Conservation (phyloP, 2,113 vertebrate species). For the Sinocyclocheilus grahami region DNA sequence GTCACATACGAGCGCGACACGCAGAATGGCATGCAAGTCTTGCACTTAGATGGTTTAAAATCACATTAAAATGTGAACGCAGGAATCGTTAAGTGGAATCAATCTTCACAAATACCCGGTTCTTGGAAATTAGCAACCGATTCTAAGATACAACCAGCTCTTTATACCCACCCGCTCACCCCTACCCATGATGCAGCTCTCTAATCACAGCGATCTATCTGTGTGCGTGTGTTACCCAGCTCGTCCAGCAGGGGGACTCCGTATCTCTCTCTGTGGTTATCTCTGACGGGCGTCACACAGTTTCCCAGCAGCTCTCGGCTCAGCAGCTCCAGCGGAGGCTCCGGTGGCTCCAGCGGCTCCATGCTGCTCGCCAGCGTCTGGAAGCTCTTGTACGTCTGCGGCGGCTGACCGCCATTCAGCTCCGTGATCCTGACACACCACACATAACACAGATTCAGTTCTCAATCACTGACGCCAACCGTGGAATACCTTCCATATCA, state of each 20-base stretch:
- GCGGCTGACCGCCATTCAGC: slow-evolving; percentile 63
- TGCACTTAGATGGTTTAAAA: no score
- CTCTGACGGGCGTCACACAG: slow-evolving; percentile 56
- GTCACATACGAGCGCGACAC: no score
- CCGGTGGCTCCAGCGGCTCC: slow-evolving; percentile 59
- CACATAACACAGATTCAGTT: background rate
- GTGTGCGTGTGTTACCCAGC: slow-evolving; percentile 53
- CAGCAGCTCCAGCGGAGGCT: slow-evolving; percentile 53
- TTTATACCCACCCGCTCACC: no score
- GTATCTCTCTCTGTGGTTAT: slow-evolving; percentile 59
- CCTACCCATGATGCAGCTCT: no score
- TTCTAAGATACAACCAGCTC: no score
- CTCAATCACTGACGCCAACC: background rate
- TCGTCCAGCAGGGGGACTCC: slow-evolving; percentile 65
- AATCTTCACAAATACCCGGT: no score
- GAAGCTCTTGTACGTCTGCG: slow-evolving; percentile 57
- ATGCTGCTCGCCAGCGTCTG: slow-evolving; percentile 62
- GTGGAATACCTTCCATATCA: no score
- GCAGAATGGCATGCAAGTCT: no score
- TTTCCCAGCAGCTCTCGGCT: slow-evolving; percentile 48
- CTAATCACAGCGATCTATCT: no score
- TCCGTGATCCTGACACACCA: slow-evolving; percentile 51
- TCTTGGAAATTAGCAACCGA: no score
- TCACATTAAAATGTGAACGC: no score
- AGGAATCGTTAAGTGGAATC: no score